Percentiles rank a stretch among this genome's conserved stretches.
Conservation (phyloP, 2,113 vertebrate genomes). For the Toxotes chatareus region DNA sequence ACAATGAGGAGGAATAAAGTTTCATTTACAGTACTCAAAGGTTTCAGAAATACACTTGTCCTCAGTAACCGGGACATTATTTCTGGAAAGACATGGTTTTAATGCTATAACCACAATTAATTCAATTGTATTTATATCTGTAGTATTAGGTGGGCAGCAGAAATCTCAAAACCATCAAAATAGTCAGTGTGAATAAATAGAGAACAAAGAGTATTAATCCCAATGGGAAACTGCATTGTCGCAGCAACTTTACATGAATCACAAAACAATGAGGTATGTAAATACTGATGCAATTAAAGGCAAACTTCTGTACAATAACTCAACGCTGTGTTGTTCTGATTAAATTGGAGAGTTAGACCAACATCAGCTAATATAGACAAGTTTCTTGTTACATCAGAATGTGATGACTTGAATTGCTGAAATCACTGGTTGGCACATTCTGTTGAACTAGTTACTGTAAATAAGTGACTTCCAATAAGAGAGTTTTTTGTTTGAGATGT, state of each 20-base stretch:
- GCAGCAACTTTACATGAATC: no score
- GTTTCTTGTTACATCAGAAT: background rate
- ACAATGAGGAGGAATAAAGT: no score
- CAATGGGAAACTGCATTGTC: no score
- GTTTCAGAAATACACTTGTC: background rate
- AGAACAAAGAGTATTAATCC: no score
- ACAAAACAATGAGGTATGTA: no score
- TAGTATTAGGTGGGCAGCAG: background rate
- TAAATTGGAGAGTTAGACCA: background rate
- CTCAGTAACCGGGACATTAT: background rate
- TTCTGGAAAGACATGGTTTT: background rate
- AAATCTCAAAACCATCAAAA: background rate
- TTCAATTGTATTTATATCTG: background rate
- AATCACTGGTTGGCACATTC: background rate
- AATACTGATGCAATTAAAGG: background rate
- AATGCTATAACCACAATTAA: background rate
- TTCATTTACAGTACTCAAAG: no score
- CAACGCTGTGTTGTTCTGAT: background rate
- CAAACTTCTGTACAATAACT: no score
- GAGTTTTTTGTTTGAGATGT: slow-evolving; percentile 6
- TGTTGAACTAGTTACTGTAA: background rate
- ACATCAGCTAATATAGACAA: background rate
- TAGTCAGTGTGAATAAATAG: no score
- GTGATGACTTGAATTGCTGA: background rate
- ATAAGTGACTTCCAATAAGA: background rate